Evolutionary conservation across 1,140 invertebrate genomes (phyloP).

Genomic region (Pseudomyrmex flavicornis): DNA sequence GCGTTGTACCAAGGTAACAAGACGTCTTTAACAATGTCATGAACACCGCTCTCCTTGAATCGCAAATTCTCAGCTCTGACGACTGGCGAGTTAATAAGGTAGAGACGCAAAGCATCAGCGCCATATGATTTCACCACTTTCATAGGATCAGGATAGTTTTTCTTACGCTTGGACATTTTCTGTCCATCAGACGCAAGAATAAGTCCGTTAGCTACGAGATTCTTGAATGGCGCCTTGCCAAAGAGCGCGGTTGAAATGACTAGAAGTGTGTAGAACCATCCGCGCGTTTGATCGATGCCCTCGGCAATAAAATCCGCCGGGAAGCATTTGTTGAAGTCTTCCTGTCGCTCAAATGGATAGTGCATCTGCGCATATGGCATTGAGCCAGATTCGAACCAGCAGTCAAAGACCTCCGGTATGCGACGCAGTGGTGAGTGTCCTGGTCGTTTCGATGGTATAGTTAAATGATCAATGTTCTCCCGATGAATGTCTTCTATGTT

Average conservation of each 20-base stretch:
- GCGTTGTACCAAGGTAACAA: conserved; percentile 99
- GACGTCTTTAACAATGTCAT: conserved; percentile 98
- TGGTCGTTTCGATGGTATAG: conserved; percentile 95
- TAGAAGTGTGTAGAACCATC: conserved; percentile 99
- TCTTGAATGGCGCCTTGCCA: conserved; percentile 98
- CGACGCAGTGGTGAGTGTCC: conserved; percentile 94
- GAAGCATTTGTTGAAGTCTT: conserved; percentile 97
- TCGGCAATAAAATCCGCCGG: conserved; percentile 99
- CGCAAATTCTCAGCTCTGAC: conserved; percentile 98
- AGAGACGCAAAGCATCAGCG: conserved; percentile 97
- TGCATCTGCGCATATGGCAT: conserved; percentile 99
- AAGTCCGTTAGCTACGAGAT: conserved; percentile 98
- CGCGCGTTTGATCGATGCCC: conserved; percentile 99
- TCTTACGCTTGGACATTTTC: conserved; percentile 99
- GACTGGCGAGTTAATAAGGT: conserved; percentile 99
- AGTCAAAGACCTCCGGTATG: conserved; percentile 98
- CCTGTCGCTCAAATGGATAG: conserved; percentile 97
- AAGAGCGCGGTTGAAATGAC: conserved; percentile 99
- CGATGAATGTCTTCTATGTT: conserved; percentile 97
- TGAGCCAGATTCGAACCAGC: conserved; percentile 99
- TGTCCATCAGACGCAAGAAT: conserved; percentile 98
- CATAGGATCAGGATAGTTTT: conserved; percentile 99
- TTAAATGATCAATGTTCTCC: conserved; percentile 96
- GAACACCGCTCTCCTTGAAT: conserved; percentile 99
- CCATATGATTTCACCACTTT: conserved; percentile 97